Evolutionary conservation across 2,113 vertebrate genomes (phyloP).

Genomic region (Clarias gariepinus): DNA sequence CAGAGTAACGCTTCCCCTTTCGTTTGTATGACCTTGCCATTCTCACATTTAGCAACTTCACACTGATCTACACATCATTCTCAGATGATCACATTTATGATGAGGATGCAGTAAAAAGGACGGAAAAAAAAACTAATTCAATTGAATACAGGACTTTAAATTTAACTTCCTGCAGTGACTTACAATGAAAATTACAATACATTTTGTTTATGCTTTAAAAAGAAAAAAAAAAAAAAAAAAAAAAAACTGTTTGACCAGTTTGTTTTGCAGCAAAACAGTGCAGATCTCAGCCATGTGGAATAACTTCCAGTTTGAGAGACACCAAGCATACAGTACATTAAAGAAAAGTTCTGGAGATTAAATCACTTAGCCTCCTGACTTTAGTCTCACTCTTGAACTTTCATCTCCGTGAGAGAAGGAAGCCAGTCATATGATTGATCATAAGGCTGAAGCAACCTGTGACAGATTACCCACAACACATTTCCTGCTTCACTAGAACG

Average conservation of each 20-base stretch:
- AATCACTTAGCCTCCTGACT: background rate
- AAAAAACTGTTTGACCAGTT: background rate
- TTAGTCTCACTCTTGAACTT: too few relatives aligned
- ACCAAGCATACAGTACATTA: background rate
- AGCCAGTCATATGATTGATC: background rate
- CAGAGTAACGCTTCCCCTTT: background rate
- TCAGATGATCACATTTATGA: background rate
- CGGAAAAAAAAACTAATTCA: too few relatives aligned
- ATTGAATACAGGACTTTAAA: background rate
- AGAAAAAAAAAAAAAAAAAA: too few relatives aligned
- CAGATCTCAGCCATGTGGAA: background rate
- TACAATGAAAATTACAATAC: background rate
- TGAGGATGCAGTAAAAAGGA: background rate
- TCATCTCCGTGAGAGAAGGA: background rate
- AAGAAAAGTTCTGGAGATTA: background rate
- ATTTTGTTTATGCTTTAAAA: too few relatives aligned
- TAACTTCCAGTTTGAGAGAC: background rate
- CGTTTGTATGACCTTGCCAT: background rate
- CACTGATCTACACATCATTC: background rate
- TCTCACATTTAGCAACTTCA: background rate
- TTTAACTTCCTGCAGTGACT: background rate
- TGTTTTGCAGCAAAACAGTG: background rate
- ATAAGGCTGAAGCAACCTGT: background rate
- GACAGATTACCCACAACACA: background rate
- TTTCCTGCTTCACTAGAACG: background rate